Conservation (phyloP, 2,888 invertebrate genomes). For the Agrotis puta region DNA sequence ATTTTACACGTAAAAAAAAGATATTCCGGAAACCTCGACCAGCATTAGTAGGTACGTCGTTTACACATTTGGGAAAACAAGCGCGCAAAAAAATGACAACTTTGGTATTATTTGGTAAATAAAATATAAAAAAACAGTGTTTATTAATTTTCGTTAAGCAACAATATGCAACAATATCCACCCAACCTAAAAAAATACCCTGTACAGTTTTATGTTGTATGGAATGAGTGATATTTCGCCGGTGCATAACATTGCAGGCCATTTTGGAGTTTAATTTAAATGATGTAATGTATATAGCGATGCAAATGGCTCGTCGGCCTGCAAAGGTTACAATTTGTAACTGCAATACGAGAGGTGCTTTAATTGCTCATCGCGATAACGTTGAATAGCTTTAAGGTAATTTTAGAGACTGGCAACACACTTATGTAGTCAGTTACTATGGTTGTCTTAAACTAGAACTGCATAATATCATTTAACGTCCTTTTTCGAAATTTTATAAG, state of each 20-base stretch:
- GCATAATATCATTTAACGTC: slow-evolving; percentile 12
- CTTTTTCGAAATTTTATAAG: neutral
- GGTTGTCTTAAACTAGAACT: slow-evolving; percentile 30
- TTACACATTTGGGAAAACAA: no score
- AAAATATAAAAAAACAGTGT: no score
- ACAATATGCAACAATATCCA: no score
- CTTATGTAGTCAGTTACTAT: slow-evolving; percentile 22
- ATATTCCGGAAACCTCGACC: no score
- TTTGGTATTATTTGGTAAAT: no score
- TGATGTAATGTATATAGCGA: slow-evolving; percentile 56
- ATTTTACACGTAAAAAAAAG: no score
- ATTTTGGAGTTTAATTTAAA: slow-evolving; percentile 41
- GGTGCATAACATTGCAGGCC: slow-evolving; percentile 23
- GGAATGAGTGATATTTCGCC: slow-evolving; percentile 39
- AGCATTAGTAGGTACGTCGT: no score
- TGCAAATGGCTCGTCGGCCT: slow-evolving; percentile 41
- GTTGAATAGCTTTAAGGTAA: slow-evolving; percentile 33
- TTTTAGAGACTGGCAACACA: slow-evolving; percentile 19
- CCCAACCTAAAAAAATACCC: no score
- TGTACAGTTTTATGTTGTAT: slow-evolving; percentile 7
- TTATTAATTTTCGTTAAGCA: no score
- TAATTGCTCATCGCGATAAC: slow-evolving; percentile 46
- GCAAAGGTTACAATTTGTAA: slow-evolving; percentile 61
- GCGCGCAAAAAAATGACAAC: no score
- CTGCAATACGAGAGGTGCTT: slow-evolving; percentile 44